These are phyloP conservation scores for Molanna angustata DNA, from an alignment of 2,888 invertebrate species.

Conservation along the genomic window DNA sequence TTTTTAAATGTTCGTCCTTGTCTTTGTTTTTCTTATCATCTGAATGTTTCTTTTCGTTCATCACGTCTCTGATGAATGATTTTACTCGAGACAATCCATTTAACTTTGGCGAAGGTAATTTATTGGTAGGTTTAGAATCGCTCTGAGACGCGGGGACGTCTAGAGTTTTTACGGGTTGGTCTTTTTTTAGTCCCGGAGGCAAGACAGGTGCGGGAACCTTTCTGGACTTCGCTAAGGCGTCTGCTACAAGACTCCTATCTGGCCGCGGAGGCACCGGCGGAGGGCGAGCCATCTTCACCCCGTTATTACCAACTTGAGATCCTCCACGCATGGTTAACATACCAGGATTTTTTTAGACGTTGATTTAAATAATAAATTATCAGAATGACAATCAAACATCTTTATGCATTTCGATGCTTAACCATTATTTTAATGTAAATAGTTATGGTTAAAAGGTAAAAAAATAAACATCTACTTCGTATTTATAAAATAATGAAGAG, in stretches of 20 bases:
- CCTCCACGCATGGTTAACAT: conserved; percentile 31
- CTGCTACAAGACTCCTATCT: conserved; percentile 68
- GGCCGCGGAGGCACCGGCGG: conserved; percentile 83
- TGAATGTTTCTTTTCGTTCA: conserved; percentile 52
- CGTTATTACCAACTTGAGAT: conserved; percentile 26
- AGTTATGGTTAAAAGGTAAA: no score
- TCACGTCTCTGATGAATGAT: conserved; percentile 54
- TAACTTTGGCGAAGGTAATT: conserved; percentile 44
- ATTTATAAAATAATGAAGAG: no score
- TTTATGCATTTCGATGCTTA: no score
- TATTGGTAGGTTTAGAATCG: conserved; percentile 37
- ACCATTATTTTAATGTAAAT: no score
- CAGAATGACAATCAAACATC: background rate
- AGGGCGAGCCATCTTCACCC: conserved; percentile 52
- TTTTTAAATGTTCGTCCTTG: conserved; percentile 35
- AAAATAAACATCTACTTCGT: no score
- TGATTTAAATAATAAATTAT: background rate
- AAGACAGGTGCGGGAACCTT: conserved; percentile 46
- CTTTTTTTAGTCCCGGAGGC: conserved; percentile 46
- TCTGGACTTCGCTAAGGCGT: conserved; percentile 67
- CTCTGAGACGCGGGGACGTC: conserved; percentile 39
- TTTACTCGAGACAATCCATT: conserved; percentile 53
- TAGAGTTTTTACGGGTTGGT: conserved; percentile 48
- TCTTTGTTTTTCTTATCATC: conserved; percentile 42
- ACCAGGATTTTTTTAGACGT: conserved; percentile 6